Evolutionary conservation across 1,140 invertebrate species (phyloP).

Genomic region (Macrocentrus cingulum): DNA sequence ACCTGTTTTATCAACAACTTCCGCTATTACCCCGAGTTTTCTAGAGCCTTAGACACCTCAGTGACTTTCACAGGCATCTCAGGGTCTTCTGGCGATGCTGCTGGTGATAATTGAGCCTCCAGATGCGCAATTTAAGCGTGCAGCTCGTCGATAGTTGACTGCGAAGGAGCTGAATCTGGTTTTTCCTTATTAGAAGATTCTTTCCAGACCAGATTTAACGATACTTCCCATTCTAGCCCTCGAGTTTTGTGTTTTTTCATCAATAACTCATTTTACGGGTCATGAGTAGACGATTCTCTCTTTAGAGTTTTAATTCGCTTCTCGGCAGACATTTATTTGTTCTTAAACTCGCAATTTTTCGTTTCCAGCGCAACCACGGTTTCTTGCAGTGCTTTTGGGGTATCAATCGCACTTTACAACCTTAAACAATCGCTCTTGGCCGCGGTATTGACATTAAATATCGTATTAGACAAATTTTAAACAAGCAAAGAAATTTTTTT

Average conservation of each 20-base stretch:
- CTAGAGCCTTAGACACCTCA: conserved; percentile 21
- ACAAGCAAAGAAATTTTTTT: too few relatives aligned
- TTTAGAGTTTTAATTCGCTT: conserved; percentile 21
- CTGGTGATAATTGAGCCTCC: neutral
- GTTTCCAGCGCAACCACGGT: conserved; percentile 16
- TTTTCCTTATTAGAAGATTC: neutral
- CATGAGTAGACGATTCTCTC: conserved; percentile 18
- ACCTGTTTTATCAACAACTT: conserved; percentile 1
- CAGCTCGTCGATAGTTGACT: conserved; percentile 10
- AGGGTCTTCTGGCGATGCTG: conserved; percentile 15
- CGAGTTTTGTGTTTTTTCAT: conserved; percentile 25
- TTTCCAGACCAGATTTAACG: conserved; percentile 22
- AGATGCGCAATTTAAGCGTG: conserved; percentile 3
- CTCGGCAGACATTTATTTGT: conserved; percentile 16
- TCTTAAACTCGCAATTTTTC: conserved; percentile 24
- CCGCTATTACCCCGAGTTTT: conserved; percentile 2
- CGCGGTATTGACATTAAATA: too few relatives aligned
- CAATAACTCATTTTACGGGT: conserved; percentile 23
- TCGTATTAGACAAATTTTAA: too few relatives aligned
- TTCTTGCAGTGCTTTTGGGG: conserved; percentile 3
- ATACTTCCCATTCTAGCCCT: conserved; percentile 26
- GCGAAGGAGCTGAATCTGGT: conserved; percentile 8
- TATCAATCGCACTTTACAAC: conserved; percentile 19
- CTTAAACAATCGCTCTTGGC: too few relatives aligned
- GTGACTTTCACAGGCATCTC: conserved; percentile 18